Evolutionary conservation across 2,888 invertebrate species (phyloP).

Genomic region (Ernsta delagoae): DNA sequence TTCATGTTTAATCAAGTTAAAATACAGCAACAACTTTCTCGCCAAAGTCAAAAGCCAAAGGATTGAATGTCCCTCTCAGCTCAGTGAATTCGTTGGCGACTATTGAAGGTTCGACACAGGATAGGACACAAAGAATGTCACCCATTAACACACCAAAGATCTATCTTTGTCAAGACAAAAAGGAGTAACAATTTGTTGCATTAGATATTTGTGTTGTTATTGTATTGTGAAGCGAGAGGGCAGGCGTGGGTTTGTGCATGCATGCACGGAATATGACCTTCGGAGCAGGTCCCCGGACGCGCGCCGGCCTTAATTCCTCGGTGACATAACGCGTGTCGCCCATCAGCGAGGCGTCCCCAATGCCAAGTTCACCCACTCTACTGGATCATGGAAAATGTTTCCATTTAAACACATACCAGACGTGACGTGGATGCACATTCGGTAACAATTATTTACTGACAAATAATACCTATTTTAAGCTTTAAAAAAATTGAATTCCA

Average conservation of each 20-base stretch:
- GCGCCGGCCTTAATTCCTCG: constrained; percentile 27
- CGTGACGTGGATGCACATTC: neutral
- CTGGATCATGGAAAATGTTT: constrained; percentile 14
- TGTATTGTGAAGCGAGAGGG: neutral
- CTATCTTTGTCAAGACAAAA: no score
- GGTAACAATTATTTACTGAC: no score
- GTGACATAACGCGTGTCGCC: constrained; percentile 30
- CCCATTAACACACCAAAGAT: no score
- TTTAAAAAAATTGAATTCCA: no score
- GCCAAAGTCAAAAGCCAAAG: neutral
- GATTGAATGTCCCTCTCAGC: neutral
- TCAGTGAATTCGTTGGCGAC: no score
- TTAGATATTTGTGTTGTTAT: no score
- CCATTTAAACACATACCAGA: neutral
- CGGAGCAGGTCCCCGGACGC: constrained; percentile 26
- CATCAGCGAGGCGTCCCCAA: constrained; percentile 22
- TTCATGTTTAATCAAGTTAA: constrained; percentile 20
- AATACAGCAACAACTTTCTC: constrained; percentile 31
- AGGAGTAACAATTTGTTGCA: no score
- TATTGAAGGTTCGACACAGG: no score
- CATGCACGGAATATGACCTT: constrained; percentile 17
- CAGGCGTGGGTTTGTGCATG: neutral
- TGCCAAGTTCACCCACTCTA: constrained; percentile 30
- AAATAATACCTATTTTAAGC: no score
- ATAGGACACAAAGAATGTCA: no score